These are phyloP conservation scores for Neodiprion virginianus DNA, from an alignment of 1,140 invertebrate species.

Conservation along the genomic window DNA sequence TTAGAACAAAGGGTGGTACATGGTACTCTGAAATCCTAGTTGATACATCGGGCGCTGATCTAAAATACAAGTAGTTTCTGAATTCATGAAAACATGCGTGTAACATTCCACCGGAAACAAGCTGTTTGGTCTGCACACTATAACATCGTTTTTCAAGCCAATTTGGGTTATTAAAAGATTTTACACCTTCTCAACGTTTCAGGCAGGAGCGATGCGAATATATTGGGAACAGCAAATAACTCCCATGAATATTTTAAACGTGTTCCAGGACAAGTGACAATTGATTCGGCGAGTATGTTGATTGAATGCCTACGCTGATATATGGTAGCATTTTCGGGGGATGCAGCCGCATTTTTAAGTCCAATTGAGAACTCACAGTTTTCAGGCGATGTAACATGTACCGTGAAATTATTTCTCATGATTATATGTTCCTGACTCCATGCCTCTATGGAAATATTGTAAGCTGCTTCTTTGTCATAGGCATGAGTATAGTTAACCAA, in stretches of 20 bases:
- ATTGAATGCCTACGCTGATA: conserved; percentile 9
- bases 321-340: conserved; percentile 3
- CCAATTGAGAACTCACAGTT: not conserved
- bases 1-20: not conserved
- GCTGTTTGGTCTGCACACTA: not conserved
- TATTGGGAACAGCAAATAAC: not conserved
- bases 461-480: not conserved
- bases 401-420: not conserved
- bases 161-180: too few species aligned
- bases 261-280: conserved; percentile 1
- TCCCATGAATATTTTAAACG: conserved; percentile 9
- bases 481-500: not conserved
- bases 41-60: not conserved
- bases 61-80: not conserved
- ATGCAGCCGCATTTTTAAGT: not conserved
- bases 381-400: not conserved
- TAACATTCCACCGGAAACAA: not conserved
- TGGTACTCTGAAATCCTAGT: not conserved
- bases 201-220: not conserved
- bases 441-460: not conserved
- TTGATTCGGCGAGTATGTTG: not conserved
- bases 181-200: conserved; percentile 4
- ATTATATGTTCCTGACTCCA: not conserved
- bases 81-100: not conserved
- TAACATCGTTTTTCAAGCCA: too few species aligned